Percentiles rank a stretch among this genome's conserved stretches.
These are phyloP conservation scores for Aphis craccivora DNA, from an alignment of 1,140 invertebrate species.

Conservation along the genomic window DNA sequence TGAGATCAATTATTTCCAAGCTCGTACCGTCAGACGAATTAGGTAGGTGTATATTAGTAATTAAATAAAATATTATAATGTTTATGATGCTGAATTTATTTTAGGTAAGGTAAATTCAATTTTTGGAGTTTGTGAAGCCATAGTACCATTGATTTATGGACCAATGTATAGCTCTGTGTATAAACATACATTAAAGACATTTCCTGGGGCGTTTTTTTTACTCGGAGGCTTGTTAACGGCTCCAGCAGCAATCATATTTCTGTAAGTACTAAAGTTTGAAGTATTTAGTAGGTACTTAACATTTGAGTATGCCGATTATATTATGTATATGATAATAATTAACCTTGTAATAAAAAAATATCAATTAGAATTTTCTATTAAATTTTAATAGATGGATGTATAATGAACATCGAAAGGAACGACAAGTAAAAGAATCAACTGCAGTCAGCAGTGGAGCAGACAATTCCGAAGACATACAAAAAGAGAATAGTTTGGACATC, in stretches of 20 bases:
- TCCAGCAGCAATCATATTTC: conserved; percentile 78
- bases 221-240: conserved; percentile 76
- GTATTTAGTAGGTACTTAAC: no score
- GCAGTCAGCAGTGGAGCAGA: no score
- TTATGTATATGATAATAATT: no score
- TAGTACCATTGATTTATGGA: conserved; percentile 80
- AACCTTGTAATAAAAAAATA: neutral
- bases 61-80: neutral
- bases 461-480: neutral
- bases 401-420: neutral
- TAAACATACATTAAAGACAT: conserved; percentile 73
- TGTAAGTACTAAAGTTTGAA: conserved; percentile 67
- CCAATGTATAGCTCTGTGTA: conserved; percentile 81
- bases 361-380: neutral
- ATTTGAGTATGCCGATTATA: no score
- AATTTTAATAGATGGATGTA: conserved; percentile 35
- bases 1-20: conserved; percentile 81
- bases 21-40: conserved; percentile 75
- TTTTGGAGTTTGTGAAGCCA: conserved; percentile 73
- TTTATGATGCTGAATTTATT: neutral
- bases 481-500: neutral
- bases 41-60: conserved; percentile 67
- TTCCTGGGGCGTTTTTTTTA: conserved; percentile 81
- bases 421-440: neutral
- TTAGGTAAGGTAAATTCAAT: conserved; percentile 82